phyloP scores from a whole-genome alignment of 2,888 invertebrate genomes.

The Macrosoma leucophasiata region DNA sequence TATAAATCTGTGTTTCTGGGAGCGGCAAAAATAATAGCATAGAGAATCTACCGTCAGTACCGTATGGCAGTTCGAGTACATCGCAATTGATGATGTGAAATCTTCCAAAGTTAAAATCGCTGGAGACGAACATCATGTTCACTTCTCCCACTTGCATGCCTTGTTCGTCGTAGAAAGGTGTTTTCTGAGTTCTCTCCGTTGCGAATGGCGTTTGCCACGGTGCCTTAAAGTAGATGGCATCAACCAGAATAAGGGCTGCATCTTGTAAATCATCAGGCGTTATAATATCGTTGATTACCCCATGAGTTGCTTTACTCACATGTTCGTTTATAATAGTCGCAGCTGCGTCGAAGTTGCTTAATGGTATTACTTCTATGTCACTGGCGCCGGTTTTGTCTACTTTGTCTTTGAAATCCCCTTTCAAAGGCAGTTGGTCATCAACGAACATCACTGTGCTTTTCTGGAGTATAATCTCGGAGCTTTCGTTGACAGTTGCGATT shows the following conservation, averaged over 20 bases:
- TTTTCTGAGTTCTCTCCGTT: slow-evolving; percentile 38
- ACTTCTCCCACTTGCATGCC: slow-evolving; percentile 45
- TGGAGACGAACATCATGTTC: slow-evolving; percentile 44
- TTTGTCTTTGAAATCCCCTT: slow-evolving; percentile 32
- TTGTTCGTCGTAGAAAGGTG: slow-evolving; percentile 44
- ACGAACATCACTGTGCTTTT: slow-evolving; percentile 46
- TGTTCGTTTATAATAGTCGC: slow-evolving; percentile 46
- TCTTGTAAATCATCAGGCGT: slow-evolving; percentile 41
- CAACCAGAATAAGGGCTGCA: slow-evolving; percentile 41
- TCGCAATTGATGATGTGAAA: slow-evolving; percentile 36
- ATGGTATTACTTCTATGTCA: slow-evolving; percentile 36
- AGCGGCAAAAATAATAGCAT: slow-evolving; percentile 80
- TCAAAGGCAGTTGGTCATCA: slow-evolving; percentile 36
- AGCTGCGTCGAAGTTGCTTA: slow-evolving; percentile 34
- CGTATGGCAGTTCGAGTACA: slow-evolving; percentile 52
- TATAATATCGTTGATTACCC: slow-evolving; percentile 49
- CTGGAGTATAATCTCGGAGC: too few relatives aligned
- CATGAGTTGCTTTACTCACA: slow-evolving; percentile 44
- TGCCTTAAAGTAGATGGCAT: slow-evolving; percentile 58
- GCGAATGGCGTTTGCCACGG: slow-evolving; percentile 45
- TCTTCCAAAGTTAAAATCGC: slow-evolving; percentile 32
- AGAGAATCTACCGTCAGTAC: slow-evolving; percentile 53
- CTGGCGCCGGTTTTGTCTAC: slow-evolving; percentile 34
- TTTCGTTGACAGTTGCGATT: too few relatives aligned
- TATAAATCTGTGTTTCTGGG: slow-evolving; percentile 46